Evolutionary conservation across 2,797 vertebrate species (phyloP).

Genomic region (Enteromius paludinosus): DNA sequence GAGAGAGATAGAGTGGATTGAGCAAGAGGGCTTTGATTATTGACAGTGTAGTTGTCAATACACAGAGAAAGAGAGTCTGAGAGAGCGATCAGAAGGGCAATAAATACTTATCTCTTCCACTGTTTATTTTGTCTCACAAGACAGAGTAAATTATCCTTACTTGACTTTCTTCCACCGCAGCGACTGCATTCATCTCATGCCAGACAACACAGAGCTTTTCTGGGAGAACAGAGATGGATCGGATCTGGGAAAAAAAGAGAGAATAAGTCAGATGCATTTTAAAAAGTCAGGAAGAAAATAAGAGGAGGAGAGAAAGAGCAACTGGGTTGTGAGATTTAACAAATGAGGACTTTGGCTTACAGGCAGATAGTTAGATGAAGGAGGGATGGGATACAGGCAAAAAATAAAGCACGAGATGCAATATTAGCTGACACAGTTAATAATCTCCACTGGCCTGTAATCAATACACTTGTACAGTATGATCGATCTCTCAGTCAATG

Average conservation of each 20-base stretch:
- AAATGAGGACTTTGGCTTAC: not conserved
- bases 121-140: slow-evolving; percentile 15
- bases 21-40: not conserved
- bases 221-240: not conserved
- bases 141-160: slow-evolving; percentile 3
- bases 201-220: slow-evolving; percentile 30
- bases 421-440: slow-evolving; percentile 6
- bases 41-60: slow-evolving; percentile 3
- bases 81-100: not conserved
- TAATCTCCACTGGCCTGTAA: slow-evolving; percentile 8
- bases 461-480: slow-evolving; percentile 13
- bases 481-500: slow-evolving; percentile 2
- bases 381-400: not conserved
- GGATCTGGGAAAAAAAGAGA: slow-evolving; percentile 34
- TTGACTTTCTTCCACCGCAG: not conserved
- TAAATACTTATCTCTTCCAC: slow-evolving; percentile 13
- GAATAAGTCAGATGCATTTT: slow-evolving; percentile 26
- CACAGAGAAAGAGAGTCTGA: not conserved
- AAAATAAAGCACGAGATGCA: not conserved
- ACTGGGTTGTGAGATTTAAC: not conserved
- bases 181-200: slow-evolving; percentile 8
- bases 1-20: slow-evolving; percentile 18
- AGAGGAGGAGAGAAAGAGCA: slow-evolving; percentile 46
- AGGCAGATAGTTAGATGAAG: not conserved
- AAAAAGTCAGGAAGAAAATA: slow-evolving; percentile 50